phyloP scores from a whole-genome alignment of 2,797 vertebrate species.

The Spinibarbus caldwelli region DNA sequence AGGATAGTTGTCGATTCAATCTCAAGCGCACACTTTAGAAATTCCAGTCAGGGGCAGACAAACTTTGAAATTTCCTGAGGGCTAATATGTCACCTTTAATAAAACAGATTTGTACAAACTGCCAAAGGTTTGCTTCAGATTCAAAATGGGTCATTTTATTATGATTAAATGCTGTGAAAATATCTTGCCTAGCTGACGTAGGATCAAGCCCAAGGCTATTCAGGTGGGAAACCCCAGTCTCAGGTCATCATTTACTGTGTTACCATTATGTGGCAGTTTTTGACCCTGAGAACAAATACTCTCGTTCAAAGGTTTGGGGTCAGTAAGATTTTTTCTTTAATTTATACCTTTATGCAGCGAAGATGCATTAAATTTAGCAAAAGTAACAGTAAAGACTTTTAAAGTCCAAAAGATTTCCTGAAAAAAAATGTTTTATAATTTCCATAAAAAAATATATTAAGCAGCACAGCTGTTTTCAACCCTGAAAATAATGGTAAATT shows the following conservation, averaged over 20 bases:
- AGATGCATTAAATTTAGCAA: background rate
- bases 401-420: background rate
- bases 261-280: background rate
- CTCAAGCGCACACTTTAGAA: background rate
- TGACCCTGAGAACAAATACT: background rate
- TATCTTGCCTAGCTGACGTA: background rate
- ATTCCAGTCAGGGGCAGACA: background rate
- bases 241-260: background rate
- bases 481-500: background rate
- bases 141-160: background rate
- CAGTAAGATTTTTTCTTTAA: too few species aligned
- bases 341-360: background rate
- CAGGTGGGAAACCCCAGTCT: background rate
- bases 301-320: background rate
- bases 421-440: background rate
- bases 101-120: conserved; percentile 10
- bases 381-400: background rate
- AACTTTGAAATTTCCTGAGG: conserved; percentile 13
- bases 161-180: conserved; percentile 17
- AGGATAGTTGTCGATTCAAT: conserved; percentile 26
- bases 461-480: background rate
- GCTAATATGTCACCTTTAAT: conserved; percentile 15
- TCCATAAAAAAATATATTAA: background rate
- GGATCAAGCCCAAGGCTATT: background rate
- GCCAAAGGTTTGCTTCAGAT: background rate